Conservation (phyloP, 2,888 invertebrate species). For the Eupithecia tripunctaria region DNA sequence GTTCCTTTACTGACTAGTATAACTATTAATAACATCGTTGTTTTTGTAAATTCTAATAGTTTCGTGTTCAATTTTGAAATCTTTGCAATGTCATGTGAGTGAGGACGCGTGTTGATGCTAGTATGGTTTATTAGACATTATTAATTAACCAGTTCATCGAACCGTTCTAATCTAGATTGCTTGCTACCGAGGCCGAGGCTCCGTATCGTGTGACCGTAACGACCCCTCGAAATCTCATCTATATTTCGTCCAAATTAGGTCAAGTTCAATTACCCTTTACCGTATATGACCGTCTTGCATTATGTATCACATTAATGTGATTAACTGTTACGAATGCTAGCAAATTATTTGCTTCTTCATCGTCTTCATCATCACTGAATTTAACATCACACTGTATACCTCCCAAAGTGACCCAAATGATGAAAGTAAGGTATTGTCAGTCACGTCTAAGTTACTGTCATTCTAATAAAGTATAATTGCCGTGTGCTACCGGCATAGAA, state of each 20-base stretch:
- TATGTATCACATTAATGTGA: background rate
- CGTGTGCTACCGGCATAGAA: no score
- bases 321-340: background rate
- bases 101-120: background rate
- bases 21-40: background rate
- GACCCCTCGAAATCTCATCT: constrained; percentile 33
- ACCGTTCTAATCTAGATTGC: constrained; percentile 38
- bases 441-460: background rate
- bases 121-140: constrained; percentile 3
- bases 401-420: background rate
- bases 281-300: background rate
- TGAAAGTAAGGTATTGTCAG: background rate
- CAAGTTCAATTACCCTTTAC: constrained; percentile 43
- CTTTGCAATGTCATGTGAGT: background rate
- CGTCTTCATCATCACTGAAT: background rate
- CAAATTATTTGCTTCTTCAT: background rate
- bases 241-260: constrained; percentile 42
- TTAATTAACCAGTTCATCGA: constrained; percentile 19
- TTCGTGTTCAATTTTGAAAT: background rate
- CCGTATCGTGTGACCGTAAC: constrained; percentile 40
- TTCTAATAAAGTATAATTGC: background rate
- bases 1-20: background rate
- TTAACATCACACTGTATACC: no score
- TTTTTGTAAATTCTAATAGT: background rate
- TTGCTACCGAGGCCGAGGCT: constrained; percentile 19